Conservation (phyloP, 2,113 vertebrate species). For the Gobiocypris rarus region DNA sequence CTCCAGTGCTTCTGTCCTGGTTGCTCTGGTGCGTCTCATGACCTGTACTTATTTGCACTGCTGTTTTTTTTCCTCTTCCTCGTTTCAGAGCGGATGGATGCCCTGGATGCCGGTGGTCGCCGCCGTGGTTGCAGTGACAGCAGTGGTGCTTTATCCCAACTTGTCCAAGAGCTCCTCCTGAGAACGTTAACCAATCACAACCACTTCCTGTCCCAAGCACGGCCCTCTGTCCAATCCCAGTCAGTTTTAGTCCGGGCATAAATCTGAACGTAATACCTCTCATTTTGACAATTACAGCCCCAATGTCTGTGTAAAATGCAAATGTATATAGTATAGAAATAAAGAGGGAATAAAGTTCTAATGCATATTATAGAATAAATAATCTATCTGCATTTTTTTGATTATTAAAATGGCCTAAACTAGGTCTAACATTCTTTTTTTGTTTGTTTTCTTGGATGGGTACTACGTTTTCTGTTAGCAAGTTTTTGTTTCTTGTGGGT, state of each 20-base stretch:
- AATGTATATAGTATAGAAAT: constrained; percentile 94
- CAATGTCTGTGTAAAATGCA: constrained; percentile 93
- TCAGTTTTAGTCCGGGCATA: constrained; percentile 32
- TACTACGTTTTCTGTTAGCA: constrained; percentile 75
- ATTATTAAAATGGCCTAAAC: constrained; percentile 82
- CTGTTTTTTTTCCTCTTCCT: constrained; percentile 20
- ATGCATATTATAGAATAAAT: constrained; percentile 88
- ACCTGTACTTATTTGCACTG: neutral
- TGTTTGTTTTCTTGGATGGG: constrained; percentile 69
- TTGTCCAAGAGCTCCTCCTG: constrained; percentile 92
- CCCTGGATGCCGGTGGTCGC: constrained; percentile 98
- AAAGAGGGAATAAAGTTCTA: constrained; percentile 90
- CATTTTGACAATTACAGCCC: constrained; percentile 79
- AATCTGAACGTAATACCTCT: constrained; percentile 71
- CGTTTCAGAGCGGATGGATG: constrained; percentile 89
- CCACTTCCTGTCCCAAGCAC: constrained; percentile 70
- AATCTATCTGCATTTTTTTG: constrained; percentile 85
- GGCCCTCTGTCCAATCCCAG: neutral
- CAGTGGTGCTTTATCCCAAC: constrained; percentile 93
- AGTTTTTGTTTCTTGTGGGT: constrained; percentile 68
- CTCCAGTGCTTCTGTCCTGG: constrained; percentile 40
- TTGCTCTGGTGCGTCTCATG: constrained; percentile 19
- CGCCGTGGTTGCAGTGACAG: constrained; percentile 94
- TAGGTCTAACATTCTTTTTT: constrained; percentile 76
- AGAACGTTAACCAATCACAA: constrained; percentile 66